These are phyloP conservation scores for Dolichotis patagonum DNA, from an alignment of 2,113 vertebrate genomes.

Conservation along the genomic window DNA sequence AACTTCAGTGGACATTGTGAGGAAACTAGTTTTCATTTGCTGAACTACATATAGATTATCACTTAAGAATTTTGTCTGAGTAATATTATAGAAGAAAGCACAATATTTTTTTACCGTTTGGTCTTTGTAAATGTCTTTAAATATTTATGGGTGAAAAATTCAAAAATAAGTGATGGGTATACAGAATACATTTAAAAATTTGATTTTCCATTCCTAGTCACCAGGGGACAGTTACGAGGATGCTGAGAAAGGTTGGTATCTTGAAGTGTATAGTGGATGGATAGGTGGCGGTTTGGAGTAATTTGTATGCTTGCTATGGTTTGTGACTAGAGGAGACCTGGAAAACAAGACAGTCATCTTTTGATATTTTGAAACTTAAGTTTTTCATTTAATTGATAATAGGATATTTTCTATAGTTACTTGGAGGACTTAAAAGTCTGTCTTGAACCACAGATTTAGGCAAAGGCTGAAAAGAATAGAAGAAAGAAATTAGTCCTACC, in stretches of 20 bases:
- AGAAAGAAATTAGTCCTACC: not conserved
- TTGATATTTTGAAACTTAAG: constrained; percentile 60
- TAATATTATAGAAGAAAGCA: constrained; percentile 68
- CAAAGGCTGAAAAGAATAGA: constrained; percentile 49
- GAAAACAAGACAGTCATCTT: constrained; percentile 8
- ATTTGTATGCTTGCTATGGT: not conserved
- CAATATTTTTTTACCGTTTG: constrained; percentile 56
- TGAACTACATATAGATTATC: constrained; percentile 39
- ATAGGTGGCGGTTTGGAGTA: not conserved
- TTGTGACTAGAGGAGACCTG: not conserved
- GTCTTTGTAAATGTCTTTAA: constrained; percentile 61
- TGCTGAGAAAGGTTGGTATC: constrained; percentile 20
- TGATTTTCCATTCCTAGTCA: constrained; percentile 11
- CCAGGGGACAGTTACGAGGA: not conserved
- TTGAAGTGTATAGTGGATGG: not conserved
- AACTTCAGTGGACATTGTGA: constrained; percentile 44
- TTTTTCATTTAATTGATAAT: constrained; percentile 46
- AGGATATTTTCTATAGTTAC: constrained; percentile 53
- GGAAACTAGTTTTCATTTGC: constrained; percentile 62
- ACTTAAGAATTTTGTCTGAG: constrained; percentile 34
- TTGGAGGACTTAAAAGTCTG: constrained; percentile 45
- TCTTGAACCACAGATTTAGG: constrained; percentile 8
- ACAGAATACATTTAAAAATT: not conserved
- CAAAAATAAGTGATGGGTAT: constrained; percentile 1
- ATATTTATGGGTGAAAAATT: constrained; percentile 54